Evolutionary conservation across 2,797 vertebrate genomes (phyloP), one percentile per base, ranked within the genome.

Genomic region (Melanotaenia trifasciata): DNA sequence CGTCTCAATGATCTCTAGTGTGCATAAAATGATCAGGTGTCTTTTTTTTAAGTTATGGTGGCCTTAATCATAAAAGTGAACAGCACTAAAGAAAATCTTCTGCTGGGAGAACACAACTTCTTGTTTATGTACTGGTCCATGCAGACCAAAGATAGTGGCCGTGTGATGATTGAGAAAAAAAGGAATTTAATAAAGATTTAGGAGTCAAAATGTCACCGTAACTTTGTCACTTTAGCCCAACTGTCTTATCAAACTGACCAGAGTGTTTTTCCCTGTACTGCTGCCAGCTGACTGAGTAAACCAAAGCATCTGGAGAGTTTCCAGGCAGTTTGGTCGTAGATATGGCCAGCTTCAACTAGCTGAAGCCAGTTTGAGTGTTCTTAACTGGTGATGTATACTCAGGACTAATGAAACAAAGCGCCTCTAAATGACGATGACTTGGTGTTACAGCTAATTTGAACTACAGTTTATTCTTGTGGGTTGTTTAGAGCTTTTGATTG

Each of bases 361-460:
- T 65, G 66, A 50, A 80, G 76, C 85, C 74, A 63, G 84, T 73
- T 79, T 60, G 20, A 74, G 77, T 81, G 72, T 77, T 80, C 70
- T 71, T 85, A 88, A 79, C 70, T 83, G 81, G 64, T 43, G 45
- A 53, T 82, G 79, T 80, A 58, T 83, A 78, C 85, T 78, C 75
- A 77, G 67, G n/a, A 61, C 60, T 81, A 78, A 87, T 75, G 67
- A 72, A 67, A 87, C 81, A 70, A 86, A 81, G 74, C 72, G 70
- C 35, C 38, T 79, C 62, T 43, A 74, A 83, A 76, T 67, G 40
- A 74, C 43, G 77, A 58, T 70, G 70, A 63, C 76, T 84, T 57
- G 18, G 61, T 57, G 60, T 67, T 78, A 28, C 67, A 20, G 71
- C 24, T 59, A 66, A 74, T 73, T 78, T 50, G n/a, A 59, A 67